Evolutionary conservation across 2,888 invertebrate species (phyloP).

Genomic region (Dorcus hopei): DNA sequence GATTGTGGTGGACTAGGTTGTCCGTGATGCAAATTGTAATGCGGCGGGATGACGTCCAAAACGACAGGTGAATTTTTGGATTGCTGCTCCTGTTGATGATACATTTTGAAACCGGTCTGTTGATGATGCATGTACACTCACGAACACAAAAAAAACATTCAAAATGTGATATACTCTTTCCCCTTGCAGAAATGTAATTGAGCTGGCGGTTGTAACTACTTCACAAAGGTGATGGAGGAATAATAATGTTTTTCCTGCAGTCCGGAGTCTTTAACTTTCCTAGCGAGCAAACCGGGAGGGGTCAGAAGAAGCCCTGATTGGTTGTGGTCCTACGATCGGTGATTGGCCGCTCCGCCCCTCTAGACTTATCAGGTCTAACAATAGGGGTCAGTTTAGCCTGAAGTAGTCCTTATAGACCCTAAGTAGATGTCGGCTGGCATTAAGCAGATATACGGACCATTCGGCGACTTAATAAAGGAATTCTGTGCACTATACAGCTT

Average conservation of each 20-base stretch:
- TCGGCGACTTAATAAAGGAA: conserved; percentile 38
- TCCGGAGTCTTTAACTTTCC: conserved; percentile 19
- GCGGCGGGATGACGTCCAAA: conserved; percentile 59
- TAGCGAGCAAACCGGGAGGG: conserved; percentile 26
- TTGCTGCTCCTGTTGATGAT: conserved; percentile 39
- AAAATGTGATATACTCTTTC: neutral
- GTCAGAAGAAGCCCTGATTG: conserved; percentile 35
- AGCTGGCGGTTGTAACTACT: neutral
- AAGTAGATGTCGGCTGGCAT: conserved; percentile 47
- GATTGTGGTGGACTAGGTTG: conserved; percentile 51
- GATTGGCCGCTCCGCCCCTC: conserved; percentile 39
- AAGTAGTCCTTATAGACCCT: conserved; percentile 43
- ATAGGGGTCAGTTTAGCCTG: conserved; percentile 34
- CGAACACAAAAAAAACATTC: neutral
- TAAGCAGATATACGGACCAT: conserved; percentile 42
- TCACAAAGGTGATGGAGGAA: neutral
- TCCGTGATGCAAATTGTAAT: conserved; percentile 48
- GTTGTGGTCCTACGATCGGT: conserved; percentile 40
- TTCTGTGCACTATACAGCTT: conserved; percentile 28
- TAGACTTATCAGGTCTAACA: conserved; percentile 23
- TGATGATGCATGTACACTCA: conserved; percentile 13
- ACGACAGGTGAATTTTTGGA: conserved; percentile 53
- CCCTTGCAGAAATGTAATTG: neutral
- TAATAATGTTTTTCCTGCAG: neutral
- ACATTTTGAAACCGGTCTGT: conserved; percentile 23